Base-by-base conservation (phyloP, 2,113 vertebrate genomes). In the Xenopus borealis region DNA sequence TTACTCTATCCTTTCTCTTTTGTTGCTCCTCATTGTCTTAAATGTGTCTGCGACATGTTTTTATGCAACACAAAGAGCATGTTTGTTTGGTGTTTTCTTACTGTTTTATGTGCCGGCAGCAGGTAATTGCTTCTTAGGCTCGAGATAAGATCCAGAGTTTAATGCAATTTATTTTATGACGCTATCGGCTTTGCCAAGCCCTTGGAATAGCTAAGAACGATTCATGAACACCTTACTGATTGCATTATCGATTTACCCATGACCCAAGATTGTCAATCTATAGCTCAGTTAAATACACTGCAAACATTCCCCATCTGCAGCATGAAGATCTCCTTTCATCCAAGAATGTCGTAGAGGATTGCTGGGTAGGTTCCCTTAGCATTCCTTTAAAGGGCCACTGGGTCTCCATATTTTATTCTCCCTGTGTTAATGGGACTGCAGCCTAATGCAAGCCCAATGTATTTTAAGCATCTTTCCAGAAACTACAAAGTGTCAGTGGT, bases 191-290 rank as follows among this genome's bases (percentile, higher is more conserved):
- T 63, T 61, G 59, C 66, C 73, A 69, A 69, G 46, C 50, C 47
- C 73, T 69, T 69, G 72, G 27, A 69, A 76, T 55, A 63, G 66
- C 58, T 69, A 46, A 55, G 62, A 67, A 69, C n/a, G 57, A 58
- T 76, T 63, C 46, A 62, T 69, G 66, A 69, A 69, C 65, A 40
- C 66, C 66, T 66, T 17, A 50, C 50, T 76, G 66, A 76, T 69
- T 76, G 58, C 66, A 57, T 63, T 76, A 69, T 76, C 62, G 66
- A 76, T 76, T 76, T 45, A 45, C 40, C 52, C 66, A 50, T 76
- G 57, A 53, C 59, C 73, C 27, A 10, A 23, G 55, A 67, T 59
- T 74, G 53, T 62, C 69, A 63, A 76, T 76, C 73, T 69, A 55
- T 59, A 75, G 69, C 66, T 75, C 65, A 3, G 27, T 62, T 75